Evolutionary conservation across 2,113 vertebrate genomes (phyloP).

Genomic region (Urocynchramus pylzowi): DNA sequence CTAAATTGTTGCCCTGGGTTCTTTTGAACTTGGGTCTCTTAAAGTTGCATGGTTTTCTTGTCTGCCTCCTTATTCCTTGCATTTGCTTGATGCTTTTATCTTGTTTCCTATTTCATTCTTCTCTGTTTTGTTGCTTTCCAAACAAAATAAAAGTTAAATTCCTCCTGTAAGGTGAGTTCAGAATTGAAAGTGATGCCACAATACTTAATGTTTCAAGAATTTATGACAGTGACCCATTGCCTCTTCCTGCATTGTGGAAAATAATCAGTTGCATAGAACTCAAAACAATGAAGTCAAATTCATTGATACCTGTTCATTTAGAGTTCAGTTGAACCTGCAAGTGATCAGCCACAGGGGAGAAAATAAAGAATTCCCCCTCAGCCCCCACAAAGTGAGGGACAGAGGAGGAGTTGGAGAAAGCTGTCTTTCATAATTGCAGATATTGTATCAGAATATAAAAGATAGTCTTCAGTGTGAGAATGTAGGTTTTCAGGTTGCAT

Average conservation of each 20-base stretch:
- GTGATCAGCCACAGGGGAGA: neutral
- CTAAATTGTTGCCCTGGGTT: neutral
- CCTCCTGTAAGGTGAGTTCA: neutral
- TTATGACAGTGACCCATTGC: neutral
- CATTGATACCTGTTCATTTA: neutral
- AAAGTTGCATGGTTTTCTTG: neutral
- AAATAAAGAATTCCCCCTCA: neutral
- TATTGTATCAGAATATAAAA: neutral
- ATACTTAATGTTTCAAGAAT: neutral
- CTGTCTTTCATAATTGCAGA: neutral
- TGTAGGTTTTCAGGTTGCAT: neutral
- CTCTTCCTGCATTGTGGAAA: neutral
- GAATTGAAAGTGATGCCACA: neutral
- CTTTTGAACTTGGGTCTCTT: neutral
- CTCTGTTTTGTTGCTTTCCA: neutral
- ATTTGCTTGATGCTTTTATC: neutral
- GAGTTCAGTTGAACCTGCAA: neutral
- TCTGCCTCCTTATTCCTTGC: neutral
- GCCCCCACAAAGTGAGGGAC: rapidly evolving
- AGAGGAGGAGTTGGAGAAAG: neutral
- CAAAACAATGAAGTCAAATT: neutral
- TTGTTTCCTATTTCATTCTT: neutral
- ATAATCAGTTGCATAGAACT: neutral
- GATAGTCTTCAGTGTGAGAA: neutral
- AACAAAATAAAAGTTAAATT: neutral